Evolutionary conservation across 2,113 vertebrate species (phyloP).

Genomic region (Muntiacus muntjak): DNA sequence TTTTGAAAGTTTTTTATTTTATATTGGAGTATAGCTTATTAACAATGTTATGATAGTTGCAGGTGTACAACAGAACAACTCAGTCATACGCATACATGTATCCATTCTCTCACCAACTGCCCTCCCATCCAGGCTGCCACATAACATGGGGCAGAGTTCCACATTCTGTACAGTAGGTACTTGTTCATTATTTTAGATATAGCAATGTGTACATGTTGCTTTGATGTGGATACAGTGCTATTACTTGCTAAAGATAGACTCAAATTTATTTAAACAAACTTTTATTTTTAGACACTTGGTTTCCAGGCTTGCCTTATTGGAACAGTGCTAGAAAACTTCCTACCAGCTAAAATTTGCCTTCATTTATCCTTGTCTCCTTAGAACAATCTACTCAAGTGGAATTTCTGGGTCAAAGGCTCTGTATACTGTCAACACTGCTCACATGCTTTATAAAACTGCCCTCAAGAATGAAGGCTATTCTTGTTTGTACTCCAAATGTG

Average conservation of each 20-base stretch:
- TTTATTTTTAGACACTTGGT: background rate
- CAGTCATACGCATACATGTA: background rate
- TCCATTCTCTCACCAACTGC: background rate
- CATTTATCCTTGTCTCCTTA: background rate
- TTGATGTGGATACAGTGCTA: background rate
- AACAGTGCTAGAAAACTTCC: background rate
- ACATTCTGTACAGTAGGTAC: background rate
- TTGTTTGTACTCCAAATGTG: background rate
- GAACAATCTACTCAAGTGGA: background rate
- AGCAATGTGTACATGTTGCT: accelerated
- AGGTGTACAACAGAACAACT: background rate
- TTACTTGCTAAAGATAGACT: background rate
- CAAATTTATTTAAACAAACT: background rate
- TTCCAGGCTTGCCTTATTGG: background rate
- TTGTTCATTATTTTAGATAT: background rate
- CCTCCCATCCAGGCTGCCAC: background rate
- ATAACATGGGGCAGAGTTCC: background rate
- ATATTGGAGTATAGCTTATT: background rate
- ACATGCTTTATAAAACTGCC: background rate
- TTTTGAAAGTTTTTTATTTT: background rate
- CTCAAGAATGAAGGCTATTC: background rate
- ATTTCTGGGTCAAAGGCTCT: background rate
- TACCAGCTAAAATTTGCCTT: background rate
- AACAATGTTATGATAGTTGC: background rate
- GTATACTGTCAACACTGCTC: background rate